These are phyloP conservation scores for Zonitis immaculata DNA, from an alignment of 2,888 invertebrate species.

Conservation along the genomic window DNA sequence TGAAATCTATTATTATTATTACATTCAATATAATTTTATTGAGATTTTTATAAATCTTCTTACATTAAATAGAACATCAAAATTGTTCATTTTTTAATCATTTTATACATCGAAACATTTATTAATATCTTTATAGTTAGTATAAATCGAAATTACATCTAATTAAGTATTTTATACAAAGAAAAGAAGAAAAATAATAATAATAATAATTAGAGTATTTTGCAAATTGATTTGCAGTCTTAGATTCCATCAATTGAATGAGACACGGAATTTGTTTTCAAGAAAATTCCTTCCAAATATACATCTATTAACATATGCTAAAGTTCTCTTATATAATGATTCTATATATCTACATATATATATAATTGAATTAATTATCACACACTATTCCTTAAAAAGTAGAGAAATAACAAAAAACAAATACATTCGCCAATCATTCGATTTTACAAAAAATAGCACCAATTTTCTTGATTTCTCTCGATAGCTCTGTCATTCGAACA, in stretches of 20 bases:
- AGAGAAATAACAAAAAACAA: slow-evolving; percentile 1
- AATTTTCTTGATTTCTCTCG: slow-evolving; percentile 6
- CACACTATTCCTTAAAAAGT: slow-evolving; percentile 23
- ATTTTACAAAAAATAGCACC: slow-evolving; percentile 20
- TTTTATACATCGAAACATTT: slow-evolving; percentile 26
- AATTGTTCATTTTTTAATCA: not conserved
- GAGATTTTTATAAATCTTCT: slow-evolving; percentile 6
- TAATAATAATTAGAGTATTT: slow-evolving; percentile 19
- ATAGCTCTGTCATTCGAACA: slow-evolving; percentile 3
- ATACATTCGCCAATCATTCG: not conserved
- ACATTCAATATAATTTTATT: not conserved
- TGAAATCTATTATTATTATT: slow-evolving; percentile 8
- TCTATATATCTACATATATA: too few species aligned
- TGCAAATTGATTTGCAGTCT: slow-evolving; percentile 18
- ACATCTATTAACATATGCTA: not conserved
- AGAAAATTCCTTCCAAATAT: slow-evolving; percentile 12
- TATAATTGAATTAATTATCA: slow-evolving; percentile 13
- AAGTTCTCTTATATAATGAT: too few species aligned
- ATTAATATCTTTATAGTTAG: too few species aligned
- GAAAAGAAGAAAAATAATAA: slow-evolving; percentile 11
- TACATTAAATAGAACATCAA: slow-evolving; percentile 24
- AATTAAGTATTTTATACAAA: slow-evolving; percentile 1
- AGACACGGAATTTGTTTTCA: not conserved
- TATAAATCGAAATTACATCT: slow-evolving; percentile 9
- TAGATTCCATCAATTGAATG: slow-evolving; percentile 5